A percentile compares a stretch with the other conserved stretches of the same genome.
phyloP scores from a whole-genome alignment of 2,797 vertebrate genomes.

The Clarias fuscus region DNA sequence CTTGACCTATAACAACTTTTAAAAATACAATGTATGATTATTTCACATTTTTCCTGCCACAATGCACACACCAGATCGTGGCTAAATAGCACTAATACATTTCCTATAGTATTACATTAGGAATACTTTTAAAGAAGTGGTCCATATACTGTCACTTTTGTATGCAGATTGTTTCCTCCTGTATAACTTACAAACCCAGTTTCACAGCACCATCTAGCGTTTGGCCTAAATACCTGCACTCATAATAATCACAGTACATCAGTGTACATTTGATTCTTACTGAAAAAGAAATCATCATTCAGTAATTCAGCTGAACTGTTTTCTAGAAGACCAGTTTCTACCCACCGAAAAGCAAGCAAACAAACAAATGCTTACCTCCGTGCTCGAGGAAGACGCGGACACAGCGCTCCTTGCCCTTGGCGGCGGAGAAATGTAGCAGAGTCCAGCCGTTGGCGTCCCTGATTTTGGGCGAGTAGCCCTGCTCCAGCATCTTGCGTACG shows the following conservation, averaged over 20 bases:
- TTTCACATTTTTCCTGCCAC: not conserved
- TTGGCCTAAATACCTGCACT: not conserved
- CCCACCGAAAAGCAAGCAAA: not conserved
- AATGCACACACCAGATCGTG: not conserved
- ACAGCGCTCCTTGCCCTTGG: constrained; percentile 95
- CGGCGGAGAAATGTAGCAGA: constrained; percentile 95
- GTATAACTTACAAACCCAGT: not conserved
- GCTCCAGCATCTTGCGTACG: constrained; percentile 95
- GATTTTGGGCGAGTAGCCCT: constrained; percentile 94
- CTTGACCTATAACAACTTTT: not conserved
- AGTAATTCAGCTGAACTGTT: not conserved
- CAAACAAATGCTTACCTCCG: constrained; percentile 79
- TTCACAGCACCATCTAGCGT: constrained; percentile 50
- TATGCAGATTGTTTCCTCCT: accelerated
- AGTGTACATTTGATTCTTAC: not conserved
- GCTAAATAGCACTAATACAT: not conserved
- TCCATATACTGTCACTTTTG: not conserved
- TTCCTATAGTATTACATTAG: not conserved
- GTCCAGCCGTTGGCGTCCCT: constrained; percentile 98
- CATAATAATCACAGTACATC: not conserved
- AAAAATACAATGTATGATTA: not conserved
- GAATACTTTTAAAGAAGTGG: no score
- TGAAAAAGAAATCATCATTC: no score
- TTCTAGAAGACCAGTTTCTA: not conserved
- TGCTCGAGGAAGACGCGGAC: constrained; percentile 97